A percentile compares a stretch with the other conserved stretches of the same genome.
phyloP scores from a whole-genome alignment of 1,140 invertebrate species.

The Charaxes varanes region DNA sequence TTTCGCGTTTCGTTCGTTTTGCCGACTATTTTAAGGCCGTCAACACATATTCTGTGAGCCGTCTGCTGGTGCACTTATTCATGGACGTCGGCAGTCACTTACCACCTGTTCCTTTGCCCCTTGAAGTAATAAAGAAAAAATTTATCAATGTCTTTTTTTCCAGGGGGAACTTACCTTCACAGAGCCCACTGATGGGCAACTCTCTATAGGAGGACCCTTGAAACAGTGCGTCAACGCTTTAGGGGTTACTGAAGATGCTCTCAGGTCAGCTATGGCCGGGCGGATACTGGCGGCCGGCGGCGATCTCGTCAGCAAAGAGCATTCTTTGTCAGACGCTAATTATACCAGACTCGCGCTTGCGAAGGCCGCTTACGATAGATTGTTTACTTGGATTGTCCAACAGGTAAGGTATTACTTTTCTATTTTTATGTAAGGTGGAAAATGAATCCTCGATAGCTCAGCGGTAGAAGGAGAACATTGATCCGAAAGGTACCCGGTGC shows the following conservation, averaged over 20 bases:
- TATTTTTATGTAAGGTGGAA: too few species aligned
- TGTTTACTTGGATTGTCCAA: slow-evolving; percentile 95
- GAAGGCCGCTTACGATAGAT: slow-evolving; percentile 93
- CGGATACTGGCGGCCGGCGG: slow-evolving; percentile 94
- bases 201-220: slow-evolving; percentile 43
- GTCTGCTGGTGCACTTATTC: too few species aligned
- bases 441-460: too few species aligned
- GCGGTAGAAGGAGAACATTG: too few species aligned
- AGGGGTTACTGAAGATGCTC: slow-evolving; percentile 81
- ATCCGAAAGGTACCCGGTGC: too few species aligned
- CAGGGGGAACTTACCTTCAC: slow-evolving; percentile 64
- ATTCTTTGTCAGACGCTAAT: slow-evolving; percentile 87
- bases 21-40: too few species aligned
- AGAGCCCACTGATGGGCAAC: slow-evolving; percentile 33
- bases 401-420: slow-evolving; percentile 34
- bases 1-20: too few species aligned
- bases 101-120: too few species aligned
- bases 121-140: not conserved
- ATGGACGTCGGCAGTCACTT: too few species aligned
- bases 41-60: too few species aligned
- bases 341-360: slow-evolving; percentile 95
- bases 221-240: slow-evolving; percentile 69
- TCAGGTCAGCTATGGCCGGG: slow-evolving; percentile 86
- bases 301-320: slow-evolving; percentile 94
- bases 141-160: slow-evolving; percentile 6